Evolutionary conservation across 2,797 vertebrate species (phyloP).

Genomic region (Cygnus olor): DNA sequence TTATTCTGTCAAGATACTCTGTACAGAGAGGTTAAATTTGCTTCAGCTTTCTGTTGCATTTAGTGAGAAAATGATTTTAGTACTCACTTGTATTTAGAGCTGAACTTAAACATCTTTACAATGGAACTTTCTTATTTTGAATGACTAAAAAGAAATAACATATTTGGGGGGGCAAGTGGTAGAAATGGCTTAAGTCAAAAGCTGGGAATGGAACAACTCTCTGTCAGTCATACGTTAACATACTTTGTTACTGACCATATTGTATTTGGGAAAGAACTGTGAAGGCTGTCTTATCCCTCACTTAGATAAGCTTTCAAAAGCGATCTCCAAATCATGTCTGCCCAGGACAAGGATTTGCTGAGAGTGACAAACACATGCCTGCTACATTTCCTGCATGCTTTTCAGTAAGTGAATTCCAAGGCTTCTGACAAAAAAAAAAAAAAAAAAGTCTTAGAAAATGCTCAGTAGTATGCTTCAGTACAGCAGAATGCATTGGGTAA

Average conservation of each 20-base stretch:
- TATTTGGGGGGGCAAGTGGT: neutral
- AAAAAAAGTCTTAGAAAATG: neutral
- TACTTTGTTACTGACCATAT: conserved; percentile 56
- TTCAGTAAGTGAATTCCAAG: conserved; percentile 35
- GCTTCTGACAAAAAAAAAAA: conserved; percentile 27
- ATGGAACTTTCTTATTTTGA: neutral
- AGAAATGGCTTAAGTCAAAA: neutral
- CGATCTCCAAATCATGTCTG: conserved; percentile 71
- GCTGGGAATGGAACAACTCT: neutral
- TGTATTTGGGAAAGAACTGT: conserved; percentile 42
- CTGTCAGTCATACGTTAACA: conserved; percentile 48
- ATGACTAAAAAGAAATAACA: neutral
- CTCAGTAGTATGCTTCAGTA: conserved; percentile 27
- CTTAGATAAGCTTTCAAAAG: conserved; percentile 73
- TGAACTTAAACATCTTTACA: neutral
- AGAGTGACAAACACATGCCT: conserved; percentile 65
- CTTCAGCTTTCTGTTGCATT: neutral
- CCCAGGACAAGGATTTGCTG: conserved; percentile 64
- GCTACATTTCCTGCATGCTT: conserved; percentile 35
- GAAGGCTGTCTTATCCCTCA: conserved; percentile 65
- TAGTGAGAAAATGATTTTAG: neutral
- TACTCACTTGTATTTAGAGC: neutral
- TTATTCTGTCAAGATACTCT: neutral
- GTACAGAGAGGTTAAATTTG: neutral
- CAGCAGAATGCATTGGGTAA: neutral